Conservation (phyloP, 1,140 invertebrate genomes). For the Scaptomyza hsui region DNA sequence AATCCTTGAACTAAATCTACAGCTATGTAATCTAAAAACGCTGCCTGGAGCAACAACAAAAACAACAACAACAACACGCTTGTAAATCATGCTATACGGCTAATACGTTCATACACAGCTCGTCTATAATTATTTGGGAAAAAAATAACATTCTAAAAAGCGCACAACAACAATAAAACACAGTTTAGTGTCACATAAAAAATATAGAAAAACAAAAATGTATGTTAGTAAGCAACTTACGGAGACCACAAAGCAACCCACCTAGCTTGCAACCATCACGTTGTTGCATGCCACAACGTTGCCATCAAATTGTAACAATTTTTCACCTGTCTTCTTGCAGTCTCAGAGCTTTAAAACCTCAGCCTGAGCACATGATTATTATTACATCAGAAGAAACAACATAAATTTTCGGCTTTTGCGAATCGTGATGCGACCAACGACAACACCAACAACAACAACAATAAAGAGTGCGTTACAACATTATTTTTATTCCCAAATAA, state of each 20-base stretch:
- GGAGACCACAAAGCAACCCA: constrained; percentile 4
- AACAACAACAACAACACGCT: constrained; percentile 4
- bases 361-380: constrained; percentile 71
- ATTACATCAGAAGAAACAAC: constrained; percentile 77
- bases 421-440: constrained; percentile 64
- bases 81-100: constrained; percentile 32
- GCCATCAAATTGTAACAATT: constrained; percentile 81
- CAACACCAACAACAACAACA: constrained; percentile 14
- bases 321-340: constrained; percentile 71
- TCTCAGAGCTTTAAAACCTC: constrained; percentile 14
- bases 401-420: constrained; percentile 62
- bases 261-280: constrained; percentile 52
- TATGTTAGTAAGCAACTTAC: constrained; percentile 14
- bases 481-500: constrained; percentile 3
- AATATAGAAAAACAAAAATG: constrained; percentile 15
- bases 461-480: constrained; percentile 64
- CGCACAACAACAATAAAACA: constrained; percentile 59
- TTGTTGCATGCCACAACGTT: constrained; percentile 50
- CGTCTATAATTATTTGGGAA: constrained; percentile 57
- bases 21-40: constrained; percentile 26
- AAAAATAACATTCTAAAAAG: constrained; percentile 59
- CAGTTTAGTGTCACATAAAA: constrained; percentile 69
- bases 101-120: constrained; percentile 55
- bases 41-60: not conserved
- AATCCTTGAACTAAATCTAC: constrained; percentile 36